These are phyloP conservation scores for Lutjanus argentimaculatus DNA, from an alignment of 2,797 vertebrate species.

Conservation along the genomic window DNA sequence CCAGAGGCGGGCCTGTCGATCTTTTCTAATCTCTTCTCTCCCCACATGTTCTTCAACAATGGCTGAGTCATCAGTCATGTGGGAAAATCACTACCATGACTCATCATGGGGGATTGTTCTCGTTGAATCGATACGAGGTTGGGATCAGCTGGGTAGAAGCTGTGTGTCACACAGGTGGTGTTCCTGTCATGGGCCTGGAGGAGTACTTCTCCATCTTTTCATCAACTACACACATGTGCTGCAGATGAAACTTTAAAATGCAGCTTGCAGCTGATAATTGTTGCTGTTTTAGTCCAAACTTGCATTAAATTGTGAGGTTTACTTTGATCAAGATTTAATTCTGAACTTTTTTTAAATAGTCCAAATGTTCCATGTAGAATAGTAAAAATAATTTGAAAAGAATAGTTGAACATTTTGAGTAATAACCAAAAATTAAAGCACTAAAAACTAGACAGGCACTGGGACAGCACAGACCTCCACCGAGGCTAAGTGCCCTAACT, in stretches of 20 bases:
- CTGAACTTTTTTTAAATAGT: neutral
- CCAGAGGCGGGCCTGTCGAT: neutral
- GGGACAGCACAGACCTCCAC: no score
- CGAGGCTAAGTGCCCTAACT: no score
- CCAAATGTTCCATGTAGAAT: neutral
- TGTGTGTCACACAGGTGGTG: constrained; percentile 2
- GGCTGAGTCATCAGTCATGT: constrained; percentile 5
- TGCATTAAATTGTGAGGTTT: neutral
- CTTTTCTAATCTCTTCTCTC: neutral
- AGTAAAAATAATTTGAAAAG: neutral
- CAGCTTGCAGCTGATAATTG: neutral
- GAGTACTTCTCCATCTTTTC: neutral
- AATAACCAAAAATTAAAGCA: neutral
- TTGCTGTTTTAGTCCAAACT: neutral
- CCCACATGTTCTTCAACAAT: neutral
- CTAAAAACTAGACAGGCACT: no score
- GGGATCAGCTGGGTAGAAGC: constrained; percentile 7
- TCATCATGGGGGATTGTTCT: constrained; percentile 6
- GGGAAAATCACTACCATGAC: constrained; percentile 8
- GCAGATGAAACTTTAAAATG: neutral
- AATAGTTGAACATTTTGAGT: neutral
- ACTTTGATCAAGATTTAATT: neutral
- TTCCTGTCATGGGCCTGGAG: neutral
- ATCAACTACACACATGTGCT: neutral
- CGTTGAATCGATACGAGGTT: constrained; percentile 7